A percentile compares a stretch with the other conserved stretches of the same genome.
These are phyloP conservation scores for Tinea semifulvella DNA, from an alignment of 2,888 invertebrate species.

Conservation along the genomic window DNA sequence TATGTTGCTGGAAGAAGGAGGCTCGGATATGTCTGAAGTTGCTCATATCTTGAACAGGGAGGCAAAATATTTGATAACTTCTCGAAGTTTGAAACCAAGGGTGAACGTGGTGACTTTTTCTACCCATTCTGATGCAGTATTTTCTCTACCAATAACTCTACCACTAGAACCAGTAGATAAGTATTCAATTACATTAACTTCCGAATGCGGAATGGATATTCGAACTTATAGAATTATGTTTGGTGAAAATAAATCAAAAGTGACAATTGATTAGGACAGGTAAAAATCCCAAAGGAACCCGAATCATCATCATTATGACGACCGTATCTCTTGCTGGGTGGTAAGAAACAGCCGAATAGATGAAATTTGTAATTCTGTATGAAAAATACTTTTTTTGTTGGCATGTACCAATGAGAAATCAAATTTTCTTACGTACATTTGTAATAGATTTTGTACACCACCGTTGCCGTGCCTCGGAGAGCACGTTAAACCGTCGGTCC, in stretches of 20 bases:
- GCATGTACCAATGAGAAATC: no score
- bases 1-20: conserved; percentile 46
- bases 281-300: no score
- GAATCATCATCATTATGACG: no score
- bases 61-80: conserved; percentile 35
- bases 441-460: no score
- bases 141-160: conserved; percentile 39
- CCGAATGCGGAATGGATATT: conserved; percentile 54
- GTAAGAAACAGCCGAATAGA: no score
- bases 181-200: conserved; percentile 44
- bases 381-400: no score
- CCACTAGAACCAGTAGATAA: conserved; percentile 39
- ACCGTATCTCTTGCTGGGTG: no score
- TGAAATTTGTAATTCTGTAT: no score
- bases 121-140: conserved; percentile 35
- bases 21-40: conserved; percentile 44
- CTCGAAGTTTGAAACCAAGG: conserved; percentile 33
- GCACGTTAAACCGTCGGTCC: no score
- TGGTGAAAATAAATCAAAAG: not conserved
- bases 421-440: no score
- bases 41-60: conserved; percentile 41
- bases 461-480: no score
- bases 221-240: conserved; percentile 38
- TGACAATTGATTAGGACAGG: no score
- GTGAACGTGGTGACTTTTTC: conserved; percentile 33